Evolutionary conservation across 2,888 invertebrate genomes (phyloP), one percentile per base, ranked within the genome.

Genomic region (Eugnorisma glareosa): DNA sequence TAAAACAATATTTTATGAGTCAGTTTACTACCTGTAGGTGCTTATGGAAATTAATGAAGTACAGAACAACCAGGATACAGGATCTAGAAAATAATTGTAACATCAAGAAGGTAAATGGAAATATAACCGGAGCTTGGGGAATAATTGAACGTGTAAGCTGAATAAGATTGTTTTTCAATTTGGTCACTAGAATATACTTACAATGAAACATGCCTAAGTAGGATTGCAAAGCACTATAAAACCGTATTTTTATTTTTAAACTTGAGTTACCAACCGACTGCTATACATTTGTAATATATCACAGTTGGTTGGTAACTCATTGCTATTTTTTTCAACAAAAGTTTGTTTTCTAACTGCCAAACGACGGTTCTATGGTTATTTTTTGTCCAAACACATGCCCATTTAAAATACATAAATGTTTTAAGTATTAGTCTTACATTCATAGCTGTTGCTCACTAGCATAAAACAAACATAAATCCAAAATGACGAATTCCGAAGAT

Each of bases 41-140:
- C 64, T 80, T 63, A 31, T 76, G 67, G 43, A 69, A 72, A 78
- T 69, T 13, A 64, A 69, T 57, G 40, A 40, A 40, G 48, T 71
- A 51, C 73, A 78, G 54, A 73, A 82, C 66, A 24, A 82, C 67
- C 66, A 81, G 79, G 79, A 81, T 81, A 61, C 83, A 81, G 81
- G 83, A 81, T 82, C 77, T 82, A 61, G 67, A 71, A 68, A 77
- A 71, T 82, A 77, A 77, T 81, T 67, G 54, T 69, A 40, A 15
- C 48, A 45, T 67, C 15, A 31, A 35, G 40, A 40, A 67, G 54
- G 54, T 61, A 21, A 45, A 45, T 67, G 43, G 1, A n/a, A 40
- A 10, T 61, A 57, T 43, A 81, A 57, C 83, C 83, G 83, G 83
- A 80, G 66, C 59, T 73, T 43, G 59, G 24, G 4, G 28, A 43